Percentiles rank a stretch among this genome's conserved stretches.
Evolutionary conservation across 2,113 vertebrate genomes (phyloP).

Genomic region (Pterocles gutturalis): DNA sequence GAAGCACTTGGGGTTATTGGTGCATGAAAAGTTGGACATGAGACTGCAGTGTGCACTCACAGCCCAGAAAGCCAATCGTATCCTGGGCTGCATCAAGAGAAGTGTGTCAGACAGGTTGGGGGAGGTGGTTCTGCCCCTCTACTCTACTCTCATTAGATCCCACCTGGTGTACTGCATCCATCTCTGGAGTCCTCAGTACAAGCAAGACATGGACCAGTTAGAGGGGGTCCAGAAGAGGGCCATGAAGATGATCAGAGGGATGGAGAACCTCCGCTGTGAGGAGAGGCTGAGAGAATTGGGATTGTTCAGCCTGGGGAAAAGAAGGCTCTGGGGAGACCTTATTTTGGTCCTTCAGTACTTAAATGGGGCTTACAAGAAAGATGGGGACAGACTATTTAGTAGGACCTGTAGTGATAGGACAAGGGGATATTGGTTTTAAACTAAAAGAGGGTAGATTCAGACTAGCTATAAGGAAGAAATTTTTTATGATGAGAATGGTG

Average conservation of each 20-base stretch:
- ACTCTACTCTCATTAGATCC: no score
- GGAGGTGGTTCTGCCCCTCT: no score
- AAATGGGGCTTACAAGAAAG: background rate
- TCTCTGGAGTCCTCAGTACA: background rate
- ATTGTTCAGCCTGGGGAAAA: background rate
- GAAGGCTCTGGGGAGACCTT: background rate
- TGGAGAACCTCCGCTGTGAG: background rate
- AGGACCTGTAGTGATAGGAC: no score
- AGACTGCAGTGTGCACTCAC: no score
- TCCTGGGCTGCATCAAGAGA: no score
- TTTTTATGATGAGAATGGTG: rapidly evolving
- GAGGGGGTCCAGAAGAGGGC: background rate
- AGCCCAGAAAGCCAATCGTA: no score
- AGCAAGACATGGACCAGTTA: background rate
- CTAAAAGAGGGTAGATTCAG: background rate
- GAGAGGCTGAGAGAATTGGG: background rate
- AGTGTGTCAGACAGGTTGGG: no score
- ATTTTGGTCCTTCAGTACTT: background rate
- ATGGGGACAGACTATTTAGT: no score
- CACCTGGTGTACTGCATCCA: background rate
- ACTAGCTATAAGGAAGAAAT: background rate
- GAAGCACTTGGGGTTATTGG: no score
- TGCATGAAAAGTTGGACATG: no score
- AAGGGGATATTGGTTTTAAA: background rate
- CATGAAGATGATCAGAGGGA: background rate